Percentiles rank a stretch among this genome's conserved stretches.
Conservation (phyloP, 2,888 invertebrate genomes). For the Lypha dubia region DNA sequence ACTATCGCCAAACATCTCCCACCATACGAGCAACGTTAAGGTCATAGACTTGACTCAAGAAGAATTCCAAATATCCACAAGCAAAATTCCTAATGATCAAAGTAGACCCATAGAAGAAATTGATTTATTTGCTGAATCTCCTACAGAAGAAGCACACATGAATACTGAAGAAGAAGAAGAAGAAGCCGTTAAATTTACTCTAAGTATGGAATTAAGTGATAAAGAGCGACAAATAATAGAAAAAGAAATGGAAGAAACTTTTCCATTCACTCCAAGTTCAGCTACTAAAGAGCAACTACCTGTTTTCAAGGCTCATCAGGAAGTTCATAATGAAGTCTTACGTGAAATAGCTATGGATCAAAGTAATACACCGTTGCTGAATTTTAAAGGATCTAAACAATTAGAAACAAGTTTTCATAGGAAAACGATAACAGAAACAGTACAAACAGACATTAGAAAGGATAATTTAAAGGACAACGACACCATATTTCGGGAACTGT, state of each 20-base stretch:
- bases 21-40: background rate
- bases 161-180: background rate
- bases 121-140: slow-evolving; percentile 68
- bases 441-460: background rate
- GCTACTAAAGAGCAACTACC: background rate
- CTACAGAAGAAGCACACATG: slow-evolving; percentile 28
- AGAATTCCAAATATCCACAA: background rate
- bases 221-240: background rate
- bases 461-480: slow-evolving; percentile 27
- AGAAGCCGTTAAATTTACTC: slow-evolving; percentile 16
- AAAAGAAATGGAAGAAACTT: background rate
- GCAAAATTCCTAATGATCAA: background rate
- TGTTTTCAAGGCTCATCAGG: background rate
- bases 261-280: background rate
- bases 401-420: slow-evolving; percentile 52
- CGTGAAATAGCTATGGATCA: slow-evolving; percentile 45
- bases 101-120: slow-evolving; percentile 55
- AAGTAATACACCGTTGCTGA: slow-evolving; percentile 41
- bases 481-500: slow-evolving; percentile 59
- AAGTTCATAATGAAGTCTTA: slow-evolving; percentile 33
- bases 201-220: slow-evolving; percentile 20
- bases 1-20: background rate
- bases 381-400: slow-evolving; percentile 56
- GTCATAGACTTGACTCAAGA: slow-evolving; percentile 75
- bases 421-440: slow-evolving; percentile 35